phyloP scores from a whole-genome alignment of 2,888 invertebrate species.

The Drosophila rellima region DNA sequence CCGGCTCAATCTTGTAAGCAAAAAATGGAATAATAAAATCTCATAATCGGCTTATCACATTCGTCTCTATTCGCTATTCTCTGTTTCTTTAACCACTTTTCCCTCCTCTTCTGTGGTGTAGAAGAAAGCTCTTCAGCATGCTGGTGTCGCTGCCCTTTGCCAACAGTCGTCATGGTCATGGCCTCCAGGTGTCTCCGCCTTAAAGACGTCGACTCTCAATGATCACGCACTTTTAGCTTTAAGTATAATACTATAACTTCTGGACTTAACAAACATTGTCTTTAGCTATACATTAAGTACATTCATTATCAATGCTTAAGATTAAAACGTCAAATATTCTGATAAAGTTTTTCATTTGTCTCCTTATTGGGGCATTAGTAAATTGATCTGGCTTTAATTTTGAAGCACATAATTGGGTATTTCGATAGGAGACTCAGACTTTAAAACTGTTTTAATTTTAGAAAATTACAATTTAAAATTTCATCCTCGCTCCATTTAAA shows the following conservation, averaged over 20 bases:
- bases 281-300: conserved; percentile 27
- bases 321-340: conserved; percentile 31
- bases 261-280: conserved; percentile 5
- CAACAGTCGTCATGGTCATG: conserved; percentile 55
- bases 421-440: too few relatives aligned
- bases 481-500: too few relatives aligned
- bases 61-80: conserved; percentile 1
- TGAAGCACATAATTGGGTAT: background rate
- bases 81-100: conserved; percentile 1
- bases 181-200: conserved; percentile 52
- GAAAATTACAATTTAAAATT: too few relatives aligned
- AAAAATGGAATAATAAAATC: conserved; percentile 30
- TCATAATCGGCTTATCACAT: conserved; percentile 62
- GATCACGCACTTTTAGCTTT: conserved; percentile 38
- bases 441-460: too few relatives aligned
- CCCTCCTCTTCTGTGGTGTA: conserved; percentile 33
- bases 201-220: conserved; percentile 26
- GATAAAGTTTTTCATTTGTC: background rate
- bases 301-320: background rate
- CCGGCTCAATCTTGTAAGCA: conserved; percentile 81
- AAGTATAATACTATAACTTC: conserved; percentile 31
- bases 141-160: conserved; percentile 77
- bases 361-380: background rate
- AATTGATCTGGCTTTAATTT: background rate
- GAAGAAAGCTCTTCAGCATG: conserved; percentile 78